phyloP scores from a whole-genome alignment of 2,797 vertebrate genomes.

The Carcharodon carcharias region DNA sequence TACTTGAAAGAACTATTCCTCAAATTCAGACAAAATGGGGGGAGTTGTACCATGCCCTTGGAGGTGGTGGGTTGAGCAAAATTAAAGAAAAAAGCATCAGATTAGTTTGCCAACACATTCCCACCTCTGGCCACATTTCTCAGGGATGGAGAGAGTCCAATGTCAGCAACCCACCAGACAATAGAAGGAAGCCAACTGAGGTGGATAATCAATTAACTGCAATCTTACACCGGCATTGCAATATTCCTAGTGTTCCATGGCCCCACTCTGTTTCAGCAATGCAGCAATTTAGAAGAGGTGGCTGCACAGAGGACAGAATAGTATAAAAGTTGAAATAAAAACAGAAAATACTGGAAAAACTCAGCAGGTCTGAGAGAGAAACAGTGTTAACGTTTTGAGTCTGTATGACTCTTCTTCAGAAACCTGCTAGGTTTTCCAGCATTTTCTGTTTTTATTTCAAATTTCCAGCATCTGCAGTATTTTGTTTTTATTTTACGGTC shows the following conservation, averaged over 20 bases:
- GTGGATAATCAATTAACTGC: neutral
- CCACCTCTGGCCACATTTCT: neutral
- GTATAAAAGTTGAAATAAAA: no score
- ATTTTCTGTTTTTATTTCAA: no score
- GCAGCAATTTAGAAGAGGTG: neutral
- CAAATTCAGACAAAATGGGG: neutral
- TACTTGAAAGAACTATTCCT: neutral
- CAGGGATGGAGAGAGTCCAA: neutral
- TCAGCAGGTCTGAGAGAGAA: no score
- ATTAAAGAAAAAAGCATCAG: neutral
- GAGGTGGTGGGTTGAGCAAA: neutral
- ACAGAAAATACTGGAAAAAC: no score
- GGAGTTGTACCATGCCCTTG: neutral
- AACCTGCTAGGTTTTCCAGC: no score
- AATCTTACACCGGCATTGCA: neutral
- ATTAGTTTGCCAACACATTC: neutral
- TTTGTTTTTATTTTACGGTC: no score
- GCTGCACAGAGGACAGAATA: neutral
- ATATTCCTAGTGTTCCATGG: neutral
- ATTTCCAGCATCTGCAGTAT: no score
- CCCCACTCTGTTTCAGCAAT: neutral
- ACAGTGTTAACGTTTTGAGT: no score
- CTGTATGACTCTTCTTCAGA: no score
- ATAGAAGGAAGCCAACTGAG: neutral
- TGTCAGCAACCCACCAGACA: neutral